A percentile compares a stretch with the other conserved stretches of the same genome.
phyloP scores from a whole-genome alignment of 2,888 invertebrate species.

The Caenorhabditis sp. region DNA sequence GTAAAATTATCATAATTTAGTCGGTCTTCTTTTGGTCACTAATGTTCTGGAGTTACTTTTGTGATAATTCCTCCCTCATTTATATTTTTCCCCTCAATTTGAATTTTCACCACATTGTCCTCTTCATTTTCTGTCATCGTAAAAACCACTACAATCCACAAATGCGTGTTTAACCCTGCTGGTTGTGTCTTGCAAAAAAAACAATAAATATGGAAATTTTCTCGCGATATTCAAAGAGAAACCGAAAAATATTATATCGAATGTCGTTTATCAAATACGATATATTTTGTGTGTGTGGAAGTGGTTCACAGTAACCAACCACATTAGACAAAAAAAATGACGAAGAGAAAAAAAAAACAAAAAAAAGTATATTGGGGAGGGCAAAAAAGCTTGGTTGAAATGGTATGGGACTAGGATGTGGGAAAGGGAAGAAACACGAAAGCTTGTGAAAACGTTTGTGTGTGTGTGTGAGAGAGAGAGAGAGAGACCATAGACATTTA shows the following conservation, averaged over 20 bases:
- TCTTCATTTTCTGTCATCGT: no score
- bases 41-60: no score
- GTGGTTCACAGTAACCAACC: not conserved
- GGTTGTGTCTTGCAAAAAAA: no score
- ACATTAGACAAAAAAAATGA: constrained; percentile 5
- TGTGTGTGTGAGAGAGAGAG: not conserved
- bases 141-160: no score
- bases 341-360: constrained; percentile 1
- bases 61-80: no score
- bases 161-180: no score
- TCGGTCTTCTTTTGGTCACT: no score
- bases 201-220: not conserved
- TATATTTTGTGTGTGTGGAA: constrained; percentile 9
- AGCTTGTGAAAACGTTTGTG: not conserved
- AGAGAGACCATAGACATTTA: not conserved
- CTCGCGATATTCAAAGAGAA: no score
- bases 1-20: no score
- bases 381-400: not conserved
- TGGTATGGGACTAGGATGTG: not conserved
- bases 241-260: constrained; percentile 6
- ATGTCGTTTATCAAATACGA: constrained; percentile 31
- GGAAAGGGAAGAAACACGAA: not conserved
- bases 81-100: no score
- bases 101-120: no score
- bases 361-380: not conserved